Evolutionary conservation across 2,797 vertebrate species (phyloP).

Genomic region (Intellagama lesueurii): DNA sequence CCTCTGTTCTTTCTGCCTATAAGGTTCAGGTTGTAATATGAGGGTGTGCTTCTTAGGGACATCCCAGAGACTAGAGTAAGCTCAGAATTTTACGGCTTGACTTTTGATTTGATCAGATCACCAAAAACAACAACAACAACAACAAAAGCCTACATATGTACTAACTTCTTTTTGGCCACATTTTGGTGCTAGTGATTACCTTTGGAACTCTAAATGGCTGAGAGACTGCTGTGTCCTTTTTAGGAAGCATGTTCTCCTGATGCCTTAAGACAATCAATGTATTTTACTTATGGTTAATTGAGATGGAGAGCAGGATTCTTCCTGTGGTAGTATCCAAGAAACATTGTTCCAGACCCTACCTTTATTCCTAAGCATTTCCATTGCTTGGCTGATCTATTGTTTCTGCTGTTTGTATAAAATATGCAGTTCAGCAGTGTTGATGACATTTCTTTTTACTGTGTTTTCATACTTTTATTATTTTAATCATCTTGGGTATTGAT

Average conservation of each 20-base stretch:
- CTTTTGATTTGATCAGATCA: background rate
- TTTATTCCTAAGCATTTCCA: background rate
- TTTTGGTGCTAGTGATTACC: background rate
- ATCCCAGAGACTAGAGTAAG: background rate
- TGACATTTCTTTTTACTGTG: background rate
- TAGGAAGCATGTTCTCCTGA: background rate
- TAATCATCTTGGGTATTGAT: background rate
- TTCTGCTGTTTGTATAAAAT: background rate
- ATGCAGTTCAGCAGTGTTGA: background rate
- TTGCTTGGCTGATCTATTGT: background rate
- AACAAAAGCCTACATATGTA: no score
- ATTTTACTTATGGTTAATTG: background rate
- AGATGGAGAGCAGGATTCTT: background rate
- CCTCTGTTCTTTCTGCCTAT: rapidly evolving
- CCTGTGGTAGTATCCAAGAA: background rate
- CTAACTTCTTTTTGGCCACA: no score
- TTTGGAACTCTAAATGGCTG: no score
- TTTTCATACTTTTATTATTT: background rate
- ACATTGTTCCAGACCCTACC: background rate
- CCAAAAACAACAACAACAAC: no score
- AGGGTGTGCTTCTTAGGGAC: background rate
- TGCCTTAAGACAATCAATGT: background rate
- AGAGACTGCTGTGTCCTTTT: background rate
- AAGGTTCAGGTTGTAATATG: background rate
- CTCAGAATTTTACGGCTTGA: background rate